Base-by-base conservation (phyloP, 1,140 invertebrate genomes). In the Drosophila truncata region DNA sequence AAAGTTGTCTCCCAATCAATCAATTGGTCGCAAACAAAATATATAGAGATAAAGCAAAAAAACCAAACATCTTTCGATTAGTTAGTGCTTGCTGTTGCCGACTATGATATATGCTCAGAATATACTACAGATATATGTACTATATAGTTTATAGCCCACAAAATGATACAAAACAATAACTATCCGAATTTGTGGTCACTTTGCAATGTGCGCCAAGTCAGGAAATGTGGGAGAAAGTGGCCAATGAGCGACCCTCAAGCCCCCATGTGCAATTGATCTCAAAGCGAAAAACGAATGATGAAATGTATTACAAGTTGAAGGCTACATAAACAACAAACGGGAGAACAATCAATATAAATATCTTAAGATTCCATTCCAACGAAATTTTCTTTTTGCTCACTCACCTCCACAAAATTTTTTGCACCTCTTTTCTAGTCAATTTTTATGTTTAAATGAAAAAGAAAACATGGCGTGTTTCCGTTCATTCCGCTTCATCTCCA, bases 381-480 rank as follows among this genome's bases (percentile, higher is more conserved):
- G 67, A 76, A 76, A 66, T 66, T 76, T 76, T 33, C 54, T 65
- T 75, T 54, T 54, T 54, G 31, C 52, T 37, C 52, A 54, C 50
- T 50, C 47, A 67, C 39, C 62, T 46, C 50, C 35, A 55, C 70
- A 63, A 72, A 39, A 78, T 39, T 80, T 23, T 79, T 66, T 66
- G 58, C 54, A 80, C 79, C 65, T 35, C 60, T 35, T 84, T 80
- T 80, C 77, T 82, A 72, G 75, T 80, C 63, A 72, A 79, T 57
- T 82, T 73, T 66, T 64, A 71, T 85, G 78, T 85, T 81, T 65
- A 78, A 74, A 33, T n/a, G 31, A 73, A 73, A 74, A 80, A 47
- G 52, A 50, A 64, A 61, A 72, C 82, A 85, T 81, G 82, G 39
- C 71, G 81, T 83, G 77, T 60, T 60, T 77, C 33, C 46, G 57